Evolutionary conservation across 2,888 invertebrate genomes (phyloP), one percentile per base, ranked within the genome.

Genomic region (Steinernema carpocapsae): DNA sequence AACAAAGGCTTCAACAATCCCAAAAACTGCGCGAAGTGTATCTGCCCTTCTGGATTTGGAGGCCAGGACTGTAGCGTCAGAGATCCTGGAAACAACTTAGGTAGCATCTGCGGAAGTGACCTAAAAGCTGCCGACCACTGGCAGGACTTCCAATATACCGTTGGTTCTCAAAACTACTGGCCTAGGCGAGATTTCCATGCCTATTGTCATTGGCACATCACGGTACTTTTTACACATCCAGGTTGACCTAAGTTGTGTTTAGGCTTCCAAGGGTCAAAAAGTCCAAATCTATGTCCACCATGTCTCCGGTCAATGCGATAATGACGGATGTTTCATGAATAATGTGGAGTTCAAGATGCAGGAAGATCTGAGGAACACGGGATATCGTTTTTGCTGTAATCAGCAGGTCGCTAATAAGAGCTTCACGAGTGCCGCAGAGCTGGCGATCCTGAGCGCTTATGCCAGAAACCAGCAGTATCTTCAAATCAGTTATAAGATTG

Each of bases 1-100:
- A 52, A 52, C 52, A n/a, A 52, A 17, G 52, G 52, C 19, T 52
- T 52, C 24, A 19, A 12, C 22, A 52, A 52, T 12, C 52, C 52
- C 12, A n/a, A 52, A 3, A n/a, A 22, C 52, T 52, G 52, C 52
- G 12, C 19, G 1, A 2, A n/a, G 24, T 52, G 52, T 22, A 52
- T 52, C 52, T 52, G 52, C 22, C 52, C 52, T 1, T 52, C 22
- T 1, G 52, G 52, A 22, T 52, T 52, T 22, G 19, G 22, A 12
- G 52, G 52, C 12, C 22, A 12, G 12, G 12, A 22, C 19, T 52
- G 52, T 12, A 24, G 24, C 19, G 24, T 12, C 1, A n/a, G 52
- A 12, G 22, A 52, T 12, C 22, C 2, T 22, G 52, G 52, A 1
- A 19, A 52, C 19, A 52, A 22, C 52, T 12, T 12, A 2, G 19